Base-by-base conservation (phyloP, 2,888 invertebrate species). In the Epirrhoe tristata region DNA sequence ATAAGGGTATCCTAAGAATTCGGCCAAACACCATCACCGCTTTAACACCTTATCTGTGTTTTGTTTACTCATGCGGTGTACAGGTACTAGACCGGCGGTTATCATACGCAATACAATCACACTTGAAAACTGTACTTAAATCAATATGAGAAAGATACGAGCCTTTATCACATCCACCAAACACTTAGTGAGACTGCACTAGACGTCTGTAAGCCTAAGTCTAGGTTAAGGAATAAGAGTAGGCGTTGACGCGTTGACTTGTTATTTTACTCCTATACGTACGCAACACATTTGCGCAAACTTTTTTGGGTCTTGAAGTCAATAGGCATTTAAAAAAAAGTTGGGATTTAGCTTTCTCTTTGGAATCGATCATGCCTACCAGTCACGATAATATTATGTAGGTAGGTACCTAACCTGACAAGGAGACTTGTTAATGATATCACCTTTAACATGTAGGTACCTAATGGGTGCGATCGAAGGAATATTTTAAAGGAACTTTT, bases 61-160 rank as follows among this genome's bases (percentile, higher is more conserved):
- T 48, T 16, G 58, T 58, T 36, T 48, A 32, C 7, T 17, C 14
- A 43, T 10, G 43, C 56, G 56, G n/a, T 3, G 46, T 14, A n/a
- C n/a, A n/a, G n/a, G n/a, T n/a, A 31, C 14, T 32, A 16, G 12
- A 8, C 10, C 32, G 3, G 4, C 57, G 32, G 57, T 31, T 14
- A 59, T 59, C 59, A 59, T 14, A n/a, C n/a, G n/a, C n/a, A 52
- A 39, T 14, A 39, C 61, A 61, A 61, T 61, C 61, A 61, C 55
- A 50, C 62, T 39, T 50, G 50, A 62, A 61, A 62, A 55, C 50
- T 39, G 48, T n/a, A n/a, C n/a, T n/a, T n/a, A 34, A 36, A 55
- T 56, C 55, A 55, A 62, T 50, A 55, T 36, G 7, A 10, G 32
- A 1, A 14, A 17, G 50, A 50, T 62, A 55, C 48, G 12, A 24